Percentiles rank a stretch among this genome's conserved stretches.
Evolutionary conservation across 2,113 vertebrate species (phyloP).

Genomic region (Pelodiscus sinensis): DNA sequence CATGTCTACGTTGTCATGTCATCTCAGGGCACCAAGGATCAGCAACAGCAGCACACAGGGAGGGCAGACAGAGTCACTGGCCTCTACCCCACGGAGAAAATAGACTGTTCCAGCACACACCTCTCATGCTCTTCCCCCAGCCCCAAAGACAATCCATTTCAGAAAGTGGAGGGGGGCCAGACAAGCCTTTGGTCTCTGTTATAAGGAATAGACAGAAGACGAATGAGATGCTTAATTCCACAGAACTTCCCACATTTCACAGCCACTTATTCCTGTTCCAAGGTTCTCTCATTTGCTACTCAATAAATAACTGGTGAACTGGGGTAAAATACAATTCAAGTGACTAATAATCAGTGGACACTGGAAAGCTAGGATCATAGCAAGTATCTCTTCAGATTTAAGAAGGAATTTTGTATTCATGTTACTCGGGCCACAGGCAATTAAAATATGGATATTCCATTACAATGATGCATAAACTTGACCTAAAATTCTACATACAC

Average conservation of each 20-base stretch:
- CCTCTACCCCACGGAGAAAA: not conserved
- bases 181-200: not conserved
- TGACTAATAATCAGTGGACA: not conserved
- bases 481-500: not conserved
- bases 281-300: not conserved
- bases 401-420: not conserved
- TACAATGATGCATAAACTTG: not conserved
- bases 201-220: not conserved
- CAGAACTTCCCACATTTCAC: not conserved
- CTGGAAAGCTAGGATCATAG: not conserved
- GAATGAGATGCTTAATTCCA: not conserved
- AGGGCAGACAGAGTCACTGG: not conserved
- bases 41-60: not conserved
- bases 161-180: not conserved
- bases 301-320: not conserved
- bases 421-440: not conserved
- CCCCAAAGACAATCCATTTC: not conserved
- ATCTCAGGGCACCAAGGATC: not conserved
- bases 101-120: rapidly evolving
- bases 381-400: not conserved
- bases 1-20: not conserved
- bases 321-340: not conserved
- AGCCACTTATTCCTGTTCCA: not conserved
- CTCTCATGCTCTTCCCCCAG: not conserved
- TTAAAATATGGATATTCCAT: not conserved